A percentile compares a stretch with the other conserved stretches of the same genome.
Conservation (phyloP, 2,888 invertebrate species). For the Acleris sparsana region DNA sequence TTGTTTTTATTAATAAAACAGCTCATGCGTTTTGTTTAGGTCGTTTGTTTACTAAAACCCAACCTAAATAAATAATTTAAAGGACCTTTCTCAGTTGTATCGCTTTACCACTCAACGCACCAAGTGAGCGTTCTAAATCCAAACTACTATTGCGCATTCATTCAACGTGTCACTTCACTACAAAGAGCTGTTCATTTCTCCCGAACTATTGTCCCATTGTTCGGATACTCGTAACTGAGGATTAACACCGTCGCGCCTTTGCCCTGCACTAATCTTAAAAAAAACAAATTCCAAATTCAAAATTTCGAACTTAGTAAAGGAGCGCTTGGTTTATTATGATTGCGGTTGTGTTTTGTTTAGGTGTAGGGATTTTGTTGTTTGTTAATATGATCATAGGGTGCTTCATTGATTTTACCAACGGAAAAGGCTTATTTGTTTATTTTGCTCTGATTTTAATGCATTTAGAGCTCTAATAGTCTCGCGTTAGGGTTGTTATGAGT, state of each 20-base stretch:
- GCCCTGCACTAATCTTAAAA: constrained; percentile 42
- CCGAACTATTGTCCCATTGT: constrained; percentile 52
- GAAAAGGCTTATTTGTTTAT: background rate
- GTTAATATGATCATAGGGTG: background rate
- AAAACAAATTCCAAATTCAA: constrained; percentile 35
- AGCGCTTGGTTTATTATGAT: background rate
- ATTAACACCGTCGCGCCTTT: constrained; percentile 70
- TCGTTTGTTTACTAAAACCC: background rate
- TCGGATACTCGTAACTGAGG: constrained; percentile 67
- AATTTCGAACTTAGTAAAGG: constrained; percentile 19
- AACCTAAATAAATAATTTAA: no score
- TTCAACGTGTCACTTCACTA: constrained; percentile 45
- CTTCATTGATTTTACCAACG: background rate
- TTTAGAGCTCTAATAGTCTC: constrained; percentile 1
- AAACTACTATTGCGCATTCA: constrained; percentile 56
- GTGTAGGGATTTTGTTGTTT: background rate
- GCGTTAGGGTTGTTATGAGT: constrained; percentile 1
- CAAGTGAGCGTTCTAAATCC: constrained; percentile 51
- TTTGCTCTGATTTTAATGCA: background rate
- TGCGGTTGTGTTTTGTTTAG: background rate
- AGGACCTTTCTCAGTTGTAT: constrained; percentile 48
- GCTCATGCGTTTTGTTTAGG: constrained; percentile 37
- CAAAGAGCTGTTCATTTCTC: constrained; percentile 63
- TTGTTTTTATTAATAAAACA: constrained; percentile 6
- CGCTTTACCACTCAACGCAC: constrained; percentile 39